phyloP scores from a whole-genome alignment of 2,797 vertebrate genomes.

The Parauchenoglanis punctatus region DNA sequence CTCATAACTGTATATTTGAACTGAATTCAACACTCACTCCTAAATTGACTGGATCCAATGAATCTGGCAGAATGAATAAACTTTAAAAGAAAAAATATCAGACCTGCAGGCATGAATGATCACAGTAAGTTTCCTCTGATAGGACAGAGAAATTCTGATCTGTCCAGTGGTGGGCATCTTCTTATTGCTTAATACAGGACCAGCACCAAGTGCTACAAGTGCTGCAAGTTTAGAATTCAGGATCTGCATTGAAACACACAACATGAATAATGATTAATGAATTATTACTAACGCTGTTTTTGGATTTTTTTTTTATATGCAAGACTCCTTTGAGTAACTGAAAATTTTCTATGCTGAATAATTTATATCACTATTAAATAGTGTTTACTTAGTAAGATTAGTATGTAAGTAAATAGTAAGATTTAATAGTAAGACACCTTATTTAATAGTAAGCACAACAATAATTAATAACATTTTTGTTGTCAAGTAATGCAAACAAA shows the following conservation, averaged over 20 bases:
- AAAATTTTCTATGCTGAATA: not conserved
- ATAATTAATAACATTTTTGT: not conserved
- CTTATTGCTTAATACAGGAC: slow-evolving; percentile 64
- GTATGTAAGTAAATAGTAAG: too few species aligned
- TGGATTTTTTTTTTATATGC: not conserved
- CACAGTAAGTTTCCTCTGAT: slow-evolving; percentile 79
- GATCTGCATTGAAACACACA: slow-evolving; percentile 61
- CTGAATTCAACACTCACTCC: not conserved
- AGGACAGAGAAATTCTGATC: slow-evolving; percentile 82
- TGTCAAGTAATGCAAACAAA: not conserved
- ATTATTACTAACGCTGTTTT: not conserved
- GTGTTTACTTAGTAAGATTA: not conserved
- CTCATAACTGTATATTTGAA: not conserved
- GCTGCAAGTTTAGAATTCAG: slow-evolving; percentile 75
- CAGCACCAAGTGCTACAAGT: slow-evolving; percentile 64
- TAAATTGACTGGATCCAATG: not conserved
- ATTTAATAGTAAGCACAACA: too few species aligned
- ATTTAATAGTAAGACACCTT: too few species aligned
- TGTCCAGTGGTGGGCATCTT: slow-evolving; percentile 62
- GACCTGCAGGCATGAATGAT: slow-evolving; percentile 85
- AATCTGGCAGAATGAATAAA: not conserved
- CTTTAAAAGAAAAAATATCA: slow-evolving; percentile 8
- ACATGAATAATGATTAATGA: not conserved
- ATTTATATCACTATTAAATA: not conserved
- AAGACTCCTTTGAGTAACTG: not conserved